phyloP scores from a whole-genome alignment of 1,140 invertebrate genomes.

The Nomia melanderi region DNA sequence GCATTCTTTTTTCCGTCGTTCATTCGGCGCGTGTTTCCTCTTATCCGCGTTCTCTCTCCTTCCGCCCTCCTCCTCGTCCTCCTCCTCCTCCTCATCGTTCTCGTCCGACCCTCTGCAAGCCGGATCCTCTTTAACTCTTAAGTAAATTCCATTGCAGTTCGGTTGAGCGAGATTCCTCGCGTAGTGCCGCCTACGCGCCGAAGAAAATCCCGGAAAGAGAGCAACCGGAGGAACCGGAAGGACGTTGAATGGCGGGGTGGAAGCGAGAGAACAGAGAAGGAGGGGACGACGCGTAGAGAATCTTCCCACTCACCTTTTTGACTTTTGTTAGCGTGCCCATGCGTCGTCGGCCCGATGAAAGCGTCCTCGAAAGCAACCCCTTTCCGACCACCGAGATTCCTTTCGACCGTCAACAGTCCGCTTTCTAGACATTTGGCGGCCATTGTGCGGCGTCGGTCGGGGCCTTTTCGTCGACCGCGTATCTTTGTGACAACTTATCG shows the following conservation, averaged over 20 bases:
- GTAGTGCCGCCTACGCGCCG: constrained; percentile 16
- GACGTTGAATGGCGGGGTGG: not conserved
- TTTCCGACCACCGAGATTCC: constrained; percentile 3
- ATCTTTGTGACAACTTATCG: constrained; percentile 64
- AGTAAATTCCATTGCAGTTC: constrained; percentile 58
- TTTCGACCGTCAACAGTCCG: constrained; percentile 40
- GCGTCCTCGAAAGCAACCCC: constrained; percentile 38
- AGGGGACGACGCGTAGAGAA: constrained; percentile 12
- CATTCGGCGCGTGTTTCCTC: constrained; percentile 10
- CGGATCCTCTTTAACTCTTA: constrained; percentile 36
- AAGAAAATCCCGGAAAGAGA: constrained; percentile 31
- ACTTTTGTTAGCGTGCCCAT: constrained; percentile 49
- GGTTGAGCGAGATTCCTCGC: constrained; percentile 39
- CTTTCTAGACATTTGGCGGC: constrained; percentile 34
- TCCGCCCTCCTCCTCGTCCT: not conserved
- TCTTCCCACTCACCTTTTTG: constrained; percentile 37
- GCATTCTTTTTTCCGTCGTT: constrained; percentile 3
- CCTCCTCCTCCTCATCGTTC: not conserved
- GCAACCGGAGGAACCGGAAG: constrained; percentile 34
- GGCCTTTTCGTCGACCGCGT: constrained; percentile 13
- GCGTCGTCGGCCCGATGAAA: constrained; percentile 43
- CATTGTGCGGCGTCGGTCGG: constrained; percentile 32
- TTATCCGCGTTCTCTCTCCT: not conserved
- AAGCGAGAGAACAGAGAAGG: not conserved
- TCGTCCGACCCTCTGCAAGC: not conserved